Evolutionary conservation across 2,113 vertebrate species (phyloP), one percentile per base, ranked within the genome.

Genomic region (Lucifuga dentata): DNA sequence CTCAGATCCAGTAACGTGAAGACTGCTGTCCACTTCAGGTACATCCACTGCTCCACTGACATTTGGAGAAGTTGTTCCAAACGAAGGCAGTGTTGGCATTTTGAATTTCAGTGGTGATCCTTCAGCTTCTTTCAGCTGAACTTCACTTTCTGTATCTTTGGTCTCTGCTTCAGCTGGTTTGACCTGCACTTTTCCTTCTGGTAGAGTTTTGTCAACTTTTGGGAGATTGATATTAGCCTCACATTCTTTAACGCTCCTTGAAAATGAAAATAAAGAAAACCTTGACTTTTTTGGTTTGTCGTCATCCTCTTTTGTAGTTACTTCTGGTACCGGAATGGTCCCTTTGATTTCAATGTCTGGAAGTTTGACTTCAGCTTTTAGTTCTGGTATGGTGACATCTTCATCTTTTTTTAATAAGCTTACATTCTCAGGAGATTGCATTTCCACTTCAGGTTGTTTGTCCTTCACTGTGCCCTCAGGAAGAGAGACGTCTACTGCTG

Each of bases 31-130:
- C 41, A 38, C 24, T n/a, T 49, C 53, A 7, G 62, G 36, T 59
- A 36, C 24, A 50, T 83, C 74, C n/a, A n/a, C n/a, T n/a, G n/a
- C n/a, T 19, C 21, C 59, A 21, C 46, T 63, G 20, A 60, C 50
- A 1, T 57, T 52, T 59, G 71, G 29, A 23, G 61, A 17, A 11
- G 33, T 29, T 11, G 41, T 26, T 17, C 85, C 67, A 76, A 83
- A 81, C 76, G 63, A 81, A 0, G 84, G 71, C 51, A 80, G 5
- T 35, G 72, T 36, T 15, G 85, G 84, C 12, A 89, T 29, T 79
- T 80, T 88, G 36, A 85, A 76, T 72, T 82, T 88, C 19, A 61
- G 35, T 16, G 83, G 70, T 5, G 85, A 87, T 40, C 71, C 78
- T 77, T 41, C 68, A 57, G 13, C 13, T 44, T 76, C 66, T 62